Evolutionary conservation across 2,888 invertebrate species (phyloP).

Genomic region (Lasioglossum morio): DNA sequence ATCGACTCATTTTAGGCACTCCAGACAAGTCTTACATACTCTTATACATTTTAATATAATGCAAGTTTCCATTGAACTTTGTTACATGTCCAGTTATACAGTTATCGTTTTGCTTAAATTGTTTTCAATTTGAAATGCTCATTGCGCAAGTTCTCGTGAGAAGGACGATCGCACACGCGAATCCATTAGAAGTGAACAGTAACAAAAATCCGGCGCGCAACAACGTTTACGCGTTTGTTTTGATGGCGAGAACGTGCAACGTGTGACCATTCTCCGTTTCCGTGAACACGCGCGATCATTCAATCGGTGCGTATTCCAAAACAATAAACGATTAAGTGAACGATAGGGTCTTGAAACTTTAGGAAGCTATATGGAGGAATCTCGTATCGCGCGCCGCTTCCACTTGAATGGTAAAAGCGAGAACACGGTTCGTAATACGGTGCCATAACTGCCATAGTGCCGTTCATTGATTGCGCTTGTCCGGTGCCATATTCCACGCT

Average conservation of each 20-base stretch:
- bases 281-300: not conserved
- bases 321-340: not conserved
- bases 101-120: not conserved
- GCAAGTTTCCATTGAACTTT: too few relatives aligned
- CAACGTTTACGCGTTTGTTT: not conserved
- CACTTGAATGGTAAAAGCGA: slow-evolving; percentile 19
- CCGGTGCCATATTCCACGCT: slow-evolving; percentile 76
- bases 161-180: not conserved
- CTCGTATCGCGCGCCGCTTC: slow-evolving; percentile 28
- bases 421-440: not conserved
- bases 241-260: not conserved
- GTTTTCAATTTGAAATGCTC: not conserved
- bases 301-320: not conserved
- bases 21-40: not conserved
- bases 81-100: not conserved
- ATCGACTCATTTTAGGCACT: not conserved
- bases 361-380: not conserved
- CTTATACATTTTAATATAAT: not conserved
- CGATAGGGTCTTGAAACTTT: not conserved
- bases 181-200: not conserved
- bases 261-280: not conserved
- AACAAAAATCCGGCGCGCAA: not conserved
- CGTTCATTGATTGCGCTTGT: slow-evolving; percentile 78
- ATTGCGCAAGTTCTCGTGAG: not conserved
- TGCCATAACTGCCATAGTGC: slow-evolving; percentile 72